Base-by-base conservation (phyloP, 2,888 invertebrate genomes). In the Chrysolina haemoptera region DNA sequence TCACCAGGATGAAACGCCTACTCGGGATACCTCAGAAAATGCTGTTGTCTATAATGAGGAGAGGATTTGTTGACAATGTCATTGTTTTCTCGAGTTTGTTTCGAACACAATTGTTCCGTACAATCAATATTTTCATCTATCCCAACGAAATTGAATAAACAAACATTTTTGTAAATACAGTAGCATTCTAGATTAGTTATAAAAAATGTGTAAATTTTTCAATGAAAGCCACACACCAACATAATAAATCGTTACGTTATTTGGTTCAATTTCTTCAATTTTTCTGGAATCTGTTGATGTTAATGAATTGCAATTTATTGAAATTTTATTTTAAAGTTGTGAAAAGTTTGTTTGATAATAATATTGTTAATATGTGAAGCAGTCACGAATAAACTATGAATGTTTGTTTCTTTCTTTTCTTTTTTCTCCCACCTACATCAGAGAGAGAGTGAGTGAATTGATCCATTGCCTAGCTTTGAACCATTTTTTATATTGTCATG, bases 351-450 rank as follows among this genome's bases (percentile, higher is more conserved):
- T 73, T 77, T 71, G 65, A 70, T 73, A 68, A 71, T 71, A 75
- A 73, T 77, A 75, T 62, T 73, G 77, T 77, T 77, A 63, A 69
- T 65, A 65, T 75, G 72, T 69, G 66, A 73, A 66, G 69, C 73
- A 73, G 73, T 75, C 75, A 77, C 50, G 64, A 75, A 70, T 77
- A 75, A 75, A 77, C 27, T 16, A 62, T 73, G 73, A 73, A 71
- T 69, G 27, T 71, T 62, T 46, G 22, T 41, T 50, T 65, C 43
- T 43, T 20, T 68, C 11, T 53, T 53, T 53, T 14, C 43, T 14
- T 40, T 0, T n/a, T 35, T 10, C 35, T 10, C 12, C 48, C 48
- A 27, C 5, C 1, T 27, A 27, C 27, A 27, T 3, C 27, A 5
- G 5, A 5, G 27, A n/a, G n/a, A n/a, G n/a, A n/a, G n/a, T n/a